Percentiles rank a stretch among this genome's conserved stretches.
Evolutionary conservation across 1,140 invertebrate genomes (phyloP).

Genomic region (Trypoxylus dichotomus): DNA sequence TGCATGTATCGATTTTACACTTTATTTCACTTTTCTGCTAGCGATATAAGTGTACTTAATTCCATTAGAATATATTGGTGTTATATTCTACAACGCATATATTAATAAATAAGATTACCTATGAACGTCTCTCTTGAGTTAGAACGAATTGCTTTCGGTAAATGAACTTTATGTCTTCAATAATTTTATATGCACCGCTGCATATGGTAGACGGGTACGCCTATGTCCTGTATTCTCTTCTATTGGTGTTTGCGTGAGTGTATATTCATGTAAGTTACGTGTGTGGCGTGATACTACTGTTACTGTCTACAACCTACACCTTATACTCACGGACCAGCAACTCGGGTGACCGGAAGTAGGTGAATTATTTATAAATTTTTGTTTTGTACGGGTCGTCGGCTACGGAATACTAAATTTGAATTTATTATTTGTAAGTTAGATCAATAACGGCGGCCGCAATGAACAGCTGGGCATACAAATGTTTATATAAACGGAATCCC

Average conservation of each 20-base stretch:
- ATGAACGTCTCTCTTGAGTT: too few relatives aligned
- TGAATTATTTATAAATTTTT: slow-evolving; percentile 26
- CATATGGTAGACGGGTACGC: not conserved
- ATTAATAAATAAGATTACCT: too few relatives aligned
- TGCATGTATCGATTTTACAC: too few relatives aligned
- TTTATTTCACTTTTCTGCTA: too few relatives aligned
- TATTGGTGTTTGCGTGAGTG: slow-evolving; percentile 7
- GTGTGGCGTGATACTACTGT: not conserved
- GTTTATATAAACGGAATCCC: not conserved
- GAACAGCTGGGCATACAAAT: not conserved
- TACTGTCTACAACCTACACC: slow-evolving; percentile 9
- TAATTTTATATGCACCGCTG: not conserved
- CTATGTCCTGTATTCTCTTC: slow-evolving; percentile 9
- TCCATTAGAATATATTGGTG: too few relatives aligned
- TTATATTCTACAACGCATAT: too few relatives aligned
- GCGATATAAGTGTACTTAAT: too few relatives aligned
- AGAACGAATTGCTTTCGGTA: not conserved
- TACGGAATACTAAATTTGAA: slow-evolving; percentile 23
- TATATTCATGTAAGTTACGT: slow-evolving; percentile 12
- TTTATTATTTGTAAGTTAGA: slow-evolving; percentile 21
- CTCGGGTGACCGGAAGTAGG: slow-evolving; percentile 19
- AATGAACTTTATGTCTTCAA: not conserved
- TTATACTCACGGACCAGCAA: slow-evolving; percentile 16
- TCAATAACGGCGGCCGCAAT: slow-evolving; percentile 2
- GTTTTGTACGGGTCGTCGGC: slow-evolving; percentile 5